Percentiles rank a stretch among this genome's conserved stretches.
Evolutionary conservation across 2,888 invertebrate genomes (phyloP).

Genomic region (Harpalus rufipes): DNA sequence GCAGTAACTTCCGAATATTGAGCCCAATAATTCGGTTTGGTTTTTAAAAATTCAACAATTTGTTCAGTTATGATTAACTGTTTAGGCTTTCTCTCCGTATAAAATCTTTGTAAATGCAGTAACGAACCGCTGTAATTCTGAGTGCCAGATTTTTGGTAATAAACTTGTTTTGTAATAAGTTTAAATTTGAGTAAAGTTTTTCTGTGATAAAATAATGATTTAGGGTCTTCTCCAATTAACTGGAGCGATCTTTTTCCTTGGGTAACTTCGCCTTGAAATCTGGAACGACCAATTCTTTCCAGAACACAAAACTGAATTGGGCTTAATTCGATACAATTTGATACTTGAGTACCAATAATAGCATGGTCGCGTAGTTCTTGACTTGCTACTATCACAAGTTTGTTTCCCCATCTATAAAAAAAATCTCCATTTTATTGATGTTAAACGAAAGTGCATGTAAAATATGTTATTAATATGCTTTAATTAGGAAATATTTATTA

Average conservation of each 20-base stretch:
- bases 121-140: constrained; percentile 77
- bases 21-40: constrained; percentile 79
- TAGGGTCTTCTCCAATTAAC: constrained; percentile 80
- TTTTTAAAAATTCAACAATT: constrained; percentile 79
- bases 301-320: constrained; percentile 84
- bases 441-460: too few relatives aligned
- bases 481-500: too few relatives aligned
- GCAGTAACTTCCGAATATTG: constrained; percentile 78
- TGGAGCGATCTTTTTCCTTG: constrained; percentile 82
- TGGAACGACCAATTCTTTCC: constrained; percentile 86
- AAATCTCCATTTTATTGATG: too few relatives aligned
- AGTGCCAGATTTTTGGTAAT: constrained; percentile 77
- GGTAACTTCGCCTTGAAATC: constrained; percentile 85
- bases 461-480: too few relatives aligned
- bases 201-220: constrained; percentile 82
- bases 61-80: constrained; percentile 79
- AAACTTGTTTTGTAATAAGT: constrained; percentile 82
- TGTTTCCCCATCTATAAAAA: constrained; percentile 80
- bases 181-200: constrained; percentile 81
- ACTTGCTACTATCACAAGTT: constrained; percentile 85
- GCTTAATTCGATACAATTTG: constrained; percentile 77
- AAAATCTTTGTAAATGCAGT: constrained; percentile 83
- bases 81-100: constrained; percentile 79
- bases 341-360: constrained; percentile 79
- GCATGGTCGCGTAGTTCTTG: constrained; percentile 81